These are phyloP conservation scores for Glaucomys volans DNA, from an alignment of 2,113 vertebrate species.

Conservation along the genomic window DNA sequence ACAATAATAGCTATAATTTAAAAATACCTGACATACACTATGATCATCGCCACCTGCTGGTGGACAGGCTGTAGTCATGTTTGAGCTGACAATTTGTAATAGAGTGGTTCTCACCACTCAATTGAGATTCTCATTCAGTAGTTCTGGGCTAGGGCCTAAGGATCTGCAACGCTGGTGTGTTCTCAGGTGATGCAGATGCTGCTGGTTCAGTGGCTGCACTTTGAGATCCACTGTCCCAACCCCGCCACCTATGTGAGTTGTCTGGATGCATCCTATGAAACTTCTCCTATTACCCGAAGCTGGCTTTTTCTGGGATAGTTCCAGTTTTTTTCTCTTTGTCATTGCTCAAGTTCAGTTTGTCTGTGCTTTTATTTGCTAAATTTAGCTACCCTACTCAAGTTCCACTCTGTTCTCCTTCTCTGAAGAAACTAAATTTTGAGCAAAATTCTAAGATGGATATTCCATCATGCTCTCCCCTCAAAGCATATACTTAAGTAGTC, in stretches of 20 bases:
- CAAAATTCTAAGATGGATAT: not conserved
- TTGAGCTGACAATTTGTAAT: no score
- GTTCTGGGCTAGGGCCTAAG: not conserved
- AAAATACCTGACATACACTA: not conserved
- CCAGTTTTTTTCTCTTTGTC: not conserved
- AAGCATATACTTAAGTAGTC: not conserved
- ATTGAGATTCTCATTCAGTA: not conserved
- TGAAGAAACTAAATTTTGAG: not conserved
- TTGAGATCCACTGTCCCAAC: not conserved
- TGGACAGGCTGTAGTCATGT: not conserved
- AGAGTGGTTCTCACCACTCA: not conserved
- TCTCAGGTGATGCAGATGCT: not conserved
- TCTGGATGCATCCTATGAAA: not conserved
- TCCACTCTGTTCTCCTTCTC: not conserved
- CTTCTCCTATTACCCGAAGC: not conserved
- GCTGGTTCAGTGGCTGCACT: not conserved
- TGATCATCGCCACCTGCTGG: conserved; percentile 13
- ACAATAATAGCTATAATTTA: not conserved
- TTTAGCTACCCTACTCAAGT: not conserved
- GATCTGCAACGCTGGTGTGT: not conserved
- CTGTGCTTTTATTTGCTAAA: not conserved
- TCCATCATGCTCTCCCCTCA: not conserved
- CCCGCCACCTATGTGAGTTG: accelerated
- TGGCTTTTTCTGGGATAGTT: not conserved
- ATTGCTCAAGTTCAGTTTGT: not conserved